A percentile compares a stretch with the other conserved stretches of the same genome.
phyloP scores from a whole-genome alignment of 1,140 invertebrate species.

The Nasonia vitripennis region DNA sequence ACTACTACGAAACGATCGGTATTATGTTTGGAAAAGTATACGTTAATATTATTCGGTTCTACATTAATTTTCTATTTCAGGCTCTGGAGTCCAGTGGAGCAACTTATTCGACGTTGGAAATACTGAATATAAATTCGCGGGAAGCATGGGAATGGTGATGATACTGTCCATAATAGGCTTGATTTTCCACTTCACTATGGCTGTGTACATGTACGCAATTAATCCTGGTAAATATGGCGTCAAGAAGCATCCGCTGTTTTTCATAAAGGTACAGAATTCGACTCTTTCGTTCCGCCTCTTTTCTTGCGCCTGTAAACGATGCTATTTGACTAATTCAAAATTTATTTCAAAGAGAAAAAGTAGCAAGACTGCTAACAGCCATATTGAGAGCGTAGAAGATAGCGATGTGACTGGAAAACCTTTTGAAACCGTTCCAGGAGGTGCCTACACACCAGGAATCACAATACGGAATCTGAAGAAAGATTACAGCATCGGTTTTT shows the following conservation, averaged over 20 bases:
- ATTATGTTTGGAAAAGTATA: background rate
- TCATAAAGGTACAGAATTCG: conserved; percentile 67
- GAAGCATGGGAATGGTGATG: conserved; percentile 70
- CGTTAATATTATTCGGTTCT: background rate
- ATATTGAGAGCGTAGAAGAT: conserved; percentile 57
- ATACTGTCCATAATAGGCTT: conserved; percentile 73
- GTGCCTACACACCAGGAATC: conserved; percentile 65
- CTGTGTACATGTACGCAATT: conserved; percentile 75
- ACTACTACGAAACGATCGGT: conserved; percentile 44
- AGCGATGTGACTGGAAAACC: conserved; percentile 57
- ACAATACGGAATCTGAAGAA: conserved; percentile 70
- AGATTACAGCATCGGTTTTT: conserved; percentile 61
- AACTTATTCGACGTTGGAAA: conserved; percentile 74
- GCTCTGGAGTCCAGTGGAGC: conserved; percentile 77
- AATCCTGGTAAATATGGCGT: conserved; percentile 76
- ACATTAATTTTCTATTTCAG: conserved; percentile 51
- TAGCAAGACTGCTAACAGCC: conserved; percentile 61
- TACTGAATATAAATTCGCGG: conserved; percentile 74
- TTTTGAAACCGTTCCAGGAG: conserved; percentile 64
- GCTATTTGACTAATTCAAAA: background rate
- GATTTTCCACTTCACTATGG: conserved; percentile 72
- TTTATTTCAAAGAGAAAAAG: conserved; percentile 49
- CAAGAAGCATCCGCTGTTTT: conserved; percentile 75
- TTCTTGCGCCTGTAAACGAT: background rate
- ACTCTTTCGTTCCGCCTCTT: background rate